Percentiles rank a stretch among this genome's conserved stretches.
phyloP scores from a whole-genome alignment of 2,113 vertebrate species.

The Hylia prasina region DNA sequence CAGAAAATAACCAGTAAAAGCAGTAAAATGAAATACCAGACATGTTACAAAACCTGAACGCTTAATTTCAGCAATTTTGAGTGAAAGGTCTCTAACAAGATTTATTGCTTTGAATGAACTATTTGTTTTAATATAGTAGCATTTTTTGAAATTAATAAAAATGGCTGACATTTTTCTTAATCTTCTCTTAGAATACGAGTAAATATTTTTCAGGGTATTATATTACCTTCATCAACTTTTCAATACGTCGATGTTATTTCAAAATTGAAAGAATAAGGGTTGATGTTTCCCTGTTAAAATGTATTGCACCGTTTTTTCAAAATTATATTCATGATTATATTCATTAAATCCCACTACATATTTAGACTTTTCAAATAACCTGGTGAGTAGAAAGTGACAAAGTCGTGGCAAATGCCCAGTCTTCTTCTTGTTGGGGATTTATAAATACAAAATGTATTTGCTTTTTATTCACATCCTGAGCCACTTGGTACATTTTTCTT shows the following conservation, averaged over 20 bases:
- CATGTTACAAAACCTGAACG: background rate
- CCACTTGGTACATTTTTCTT: constrained; percentile 20
- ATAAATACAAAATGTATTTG: constrained; percentile 18
- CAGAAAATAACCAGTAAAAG: background rate
- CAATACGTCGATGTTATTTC: background rate
- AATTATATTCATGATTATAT: background rate
- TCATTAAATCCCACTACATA: background rate
- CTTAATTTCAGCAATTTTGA: background rate
- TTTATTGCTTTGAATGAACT: background rate
- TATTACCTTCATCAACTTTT: background rate
- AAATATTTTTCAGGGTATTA: background rate
- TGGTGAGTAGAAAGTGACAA: background rate
- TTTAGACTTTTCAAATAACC: background rate
- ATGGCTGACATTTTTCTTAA: background rate
- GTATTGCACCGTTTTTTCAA: background rate
- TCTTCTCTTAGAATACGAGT: background rate
- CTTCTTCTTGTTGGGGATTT: constrained; percentile 30
- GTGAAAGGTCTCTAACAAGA: background rate
- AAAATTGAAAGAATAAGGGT: background rate
- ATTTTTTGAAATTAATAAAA: background rate
- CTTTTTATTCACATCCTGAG: constrained; percentile 54
- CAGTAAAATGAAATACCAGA: background rate
- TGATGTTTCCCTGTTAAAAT: background rate
- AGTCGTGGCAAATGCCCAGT: constrained; percentile 1
- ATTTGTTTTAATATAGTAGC: background rate